Percentiles rank a stretch among this genome's conserved stretches.
phyloP scores from a whole-genome alignment of 2,797 vertebrate species.

The Melanotaenia pygmaea region DNA sequence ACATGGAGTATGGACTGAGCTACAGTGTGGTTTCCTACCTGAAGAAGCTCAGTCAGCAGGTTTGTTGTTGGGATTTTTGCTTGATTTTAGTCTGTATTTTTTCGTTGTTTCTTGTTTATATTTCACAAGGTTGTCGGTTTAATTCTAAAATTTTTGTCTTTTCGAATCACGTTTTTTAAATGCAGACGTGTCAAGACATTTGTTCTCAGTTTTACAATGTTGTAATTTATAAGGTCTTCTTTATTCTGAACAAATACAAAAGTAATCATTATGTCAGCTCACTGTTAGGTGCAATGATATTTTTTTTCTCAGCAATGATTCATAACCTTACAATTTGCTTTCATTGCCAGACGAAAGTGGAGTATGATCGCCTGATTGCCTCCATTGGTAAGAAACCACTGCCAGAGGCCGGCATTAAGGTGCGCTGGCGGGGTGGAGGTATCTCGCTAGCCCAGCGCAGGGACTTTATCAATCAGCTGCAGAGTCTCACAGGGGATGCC shows the following conservation, averaged over 20 bases:
- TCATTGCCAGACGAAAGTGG: conserved; percentile 90
- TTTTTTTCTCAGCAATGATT: not conserved
- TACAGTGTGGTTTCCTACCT: conserved; percentile 99
- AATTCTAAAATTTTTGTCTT: not conserved
- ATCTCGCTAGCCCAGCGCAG: conserved; percentile 89
- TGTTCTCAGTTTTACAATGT: not conserved
- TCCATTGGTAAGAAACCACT: conserved; percentile 90
- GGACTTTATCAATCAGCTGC: conserved; percentile 93
- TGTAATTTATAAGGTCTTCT: not conserved
- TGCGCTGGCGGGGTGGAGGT: conserved; percentile 87
- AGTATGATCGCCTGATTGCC: conserved; percentile 93
- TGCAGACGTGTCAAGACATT: not conserved
- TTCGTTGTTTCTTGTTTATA: not conserved
- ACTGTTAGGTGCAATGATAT: not conserved
- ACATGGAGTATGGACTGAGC: conserved; percentile 99
- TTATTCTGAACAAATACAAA: not conserved
- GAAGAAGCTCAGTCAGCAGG: conserved; percentile 99
- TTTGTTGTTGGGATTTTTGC: conserved; percentile 45
- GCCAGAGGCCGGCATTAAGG: conserved; percentile 91
- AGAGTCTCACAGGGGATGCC: conserved; percentile 89
- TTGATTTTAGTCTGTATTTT: too few relatives aligned
- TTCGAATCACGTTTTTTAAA: not conserved
- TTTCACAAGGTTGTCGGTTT: not conserved
- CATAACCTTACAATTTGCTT: not conserved
- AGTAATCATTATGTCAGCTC: not conserved